Base-by-base conservation (phyloP, 2,113 vertebrate genomes). In the Carollia perspicillata region DNA sequence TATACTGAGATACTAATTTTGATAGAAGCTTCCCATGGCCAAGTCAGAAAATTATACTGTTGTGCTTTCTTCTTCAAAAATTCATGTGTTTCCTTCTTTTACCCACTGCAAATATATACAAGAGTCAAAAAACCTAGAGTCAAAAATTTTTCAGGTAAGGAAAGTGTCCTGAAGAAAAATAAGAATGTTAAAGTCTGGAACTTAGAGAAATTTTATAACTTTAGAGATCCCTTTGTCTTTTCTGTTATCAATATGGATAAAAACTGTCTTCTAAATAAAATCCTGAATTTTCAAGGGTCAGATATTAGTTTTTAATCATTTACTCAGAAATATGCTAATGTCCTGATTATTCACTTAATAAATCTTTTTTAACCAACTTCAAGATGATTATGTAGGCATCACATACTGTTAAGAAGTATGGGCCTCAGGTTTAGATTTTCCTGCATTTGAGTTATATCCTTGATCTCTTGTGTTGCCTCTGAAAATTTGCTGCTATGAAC, bases 1-100 rank as follows among this genome's bases (percentile, higher is more conserved):
- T 1, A 84, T 89, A 65, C 58, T 58, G 51, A 93, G 90, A 69
- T 97, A 84, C 14, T 93, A 96, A 47, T 97, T 92, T 40, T 94
- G 22, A 96, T 33, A 83, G 60, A 66, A 47, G 78, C 23, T 83
- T 89, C 28, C 79, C 86, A 95, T 5, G 95, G 33, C 40, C 71
- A 65, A 40, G 55, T 74, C 26, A 90, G 37, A 91, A 86, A 95
- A 93, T 74, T 94, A 86, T 23, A 90, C 53, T 92, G 71, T 8
- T 35, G 16, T 94, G 2, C 28, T 93, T 96, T 89, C 60, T 95
- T 81, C 66, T 89, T 72, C 75, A 83, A 92, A 96, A 14, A 81
- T 95, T 85, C 85, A 90, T 68, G 63, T 5, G 40, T 83, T 84
- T 8, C 40, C 23, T 96, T 6, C 90, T 94, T 96, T 55, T n/a